phyloP scores from a whole-genome alignment of 2,888 invertebrate genomes.

The Nomada lathburiana region DNA sequence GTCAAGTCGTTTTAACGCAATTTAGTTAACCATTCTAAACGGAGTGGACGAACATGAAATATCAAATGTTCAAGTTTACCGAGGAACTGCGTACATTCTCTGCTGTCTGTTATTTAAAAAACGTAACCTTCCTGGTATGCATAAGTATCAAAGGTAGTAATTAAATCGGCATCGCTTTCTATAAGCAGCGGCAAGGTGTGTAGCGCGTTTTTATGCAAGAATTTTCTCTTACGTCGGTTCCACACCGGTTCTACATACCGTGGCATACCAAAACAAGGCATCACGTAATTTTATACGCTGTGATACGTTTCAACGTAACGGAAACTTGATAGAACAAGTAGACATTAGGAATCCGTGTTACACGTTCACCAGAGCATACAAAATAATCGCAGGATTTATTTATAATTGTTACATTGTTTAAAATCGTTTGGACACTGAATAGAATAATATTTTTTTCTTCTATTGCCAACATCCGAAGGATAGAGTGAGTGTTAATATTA shows the following conservation, averaged over 20 bases:
- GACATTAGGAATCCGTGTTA: conserved; percentile 7
- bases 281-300: conserved; percentile 47
- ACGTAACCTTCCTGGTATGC: conserved; percentile 47
- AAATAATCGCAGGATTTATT: conserved; percentile 7
- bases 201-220: conserved; percentile 47
- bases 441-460: neutral
- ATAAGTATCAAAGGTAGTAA: conserved; percentile 25
- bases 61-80: neutral
- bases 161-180: conserved; percentile 44
- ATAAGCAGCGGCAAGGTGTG: conserved; percentile 36
- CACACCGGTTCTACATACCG: conserved; percentile 30
- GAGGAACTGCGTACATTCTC: neutral
- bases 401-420: neutral
- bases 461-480: too few species aligned
- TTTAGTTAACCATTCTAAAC: neutral
- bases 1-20: neutral
- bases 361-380: neutral
- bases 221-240: conserved; percentile 54
- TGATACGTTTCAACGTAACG: conserved; percentile 30
- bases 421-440: conserved; percentile 22
- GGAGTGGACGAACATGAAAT: neutral
- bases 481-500: too few species aligned
- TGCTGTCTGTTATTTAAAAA: conserved; percentile 13
- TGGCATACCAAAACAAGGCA: conserved; percentile 46
- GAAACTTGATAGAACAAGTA: conserved; percentile 37